These are phyloP conservation scores for Serripes groenlandicus DNA, from an alignment of 2,888 invertebrate genomes.

Conservation along the genomic window DNA sequence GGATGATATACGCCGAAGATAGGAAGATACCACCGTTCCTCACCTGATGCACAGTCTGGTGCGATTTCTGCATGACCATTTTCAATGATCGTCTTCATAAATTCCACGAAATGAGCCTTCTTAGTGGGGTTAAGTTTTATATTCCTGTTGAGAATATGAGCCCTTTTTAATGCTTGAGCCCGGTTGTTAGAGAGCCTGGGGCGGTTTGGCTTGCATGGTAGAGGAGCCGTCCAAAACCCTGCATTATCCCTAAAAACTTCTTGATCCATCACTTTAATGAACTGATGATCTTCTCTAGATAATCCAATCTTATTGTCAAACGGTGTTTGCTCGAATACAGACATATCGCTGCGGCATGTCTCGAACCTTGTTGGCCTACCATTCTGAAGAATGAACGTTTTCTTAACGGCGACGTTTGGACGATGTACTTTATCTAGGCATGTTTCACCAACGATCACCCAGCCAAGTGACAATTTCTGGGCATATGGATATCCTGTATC, in stretches of 20 bases:
- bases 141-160: not conserved
- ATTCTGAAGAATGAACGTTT: no score
- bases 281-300: slow-evolving; percentile 37
- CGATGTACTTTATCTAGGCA: no score
- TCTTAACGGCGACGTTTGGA: no score
- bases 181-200: not conserved
- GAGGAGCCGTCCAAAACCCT: slow-evolving; percentile 49
- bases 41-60: no score
- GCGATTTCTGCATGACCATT: not conserved
- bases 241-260: not conserved
- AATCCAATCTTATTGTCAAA: not conserved
- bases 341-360: no score
- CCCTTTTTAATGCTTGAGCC: not conserved
- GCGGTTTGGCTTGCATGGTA: slow-evolving; percentile 6
- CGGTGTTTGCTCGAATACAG: not conserved
- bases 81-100: not conserved
- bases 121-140: not conserved
- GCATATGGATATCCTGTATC: no score
- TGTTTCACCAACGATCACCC: no score
- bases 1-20: not conserved
- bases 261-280: slow-evolving; percentile 41
- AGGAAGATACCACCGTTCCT: not conserved
- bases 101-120: not conserved
- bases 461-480: no score
- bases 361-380: no score